phyloP scores from a whole-genome alignment of 2,888 invertebrate species.

The Stramonita haemastoma region DNA sequence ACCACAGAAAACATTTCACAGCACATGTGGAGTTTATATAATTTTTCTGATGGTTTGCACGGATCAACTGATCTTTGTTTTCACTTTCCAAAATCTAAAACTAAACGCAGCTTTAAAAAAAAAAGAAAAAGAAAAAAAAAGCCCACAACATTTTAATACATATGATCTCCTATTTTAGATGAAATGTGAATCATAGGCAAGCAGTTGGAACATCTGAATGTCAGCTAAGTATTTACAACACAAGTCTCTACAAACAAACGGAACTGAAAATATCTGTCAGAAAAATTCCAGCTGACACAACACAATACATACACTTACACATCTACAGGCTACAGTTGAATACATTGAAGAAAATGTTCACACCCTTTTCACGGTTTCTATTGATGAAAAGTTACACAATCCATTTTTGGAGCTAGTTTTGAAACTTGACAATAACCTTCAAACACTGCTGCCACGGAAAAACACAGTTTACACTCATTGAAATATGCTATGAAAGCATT shows the following conservation, averaged over 20 bases:
- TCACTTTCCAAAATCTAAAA: background rate
- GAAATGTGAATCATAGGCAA: background rate
- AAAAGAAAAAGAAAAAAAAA: background rate
- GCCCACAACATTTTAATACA: background rate
- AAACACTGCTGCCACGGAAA: background rate
- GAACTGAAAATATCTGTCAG: background rate
- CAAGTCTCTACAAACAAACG: background rate
- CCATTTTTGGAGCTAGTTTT: background rate
- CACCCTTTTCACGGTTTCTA: background rate
- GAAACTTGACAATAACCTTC: background rate
- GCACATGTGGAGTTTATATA: background rate
- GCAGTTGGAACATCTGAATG: background rate
- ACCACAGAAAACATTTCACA: slow-evolving; percentile 7
- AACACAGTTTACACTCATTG: background rate
- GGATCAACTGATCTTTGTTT: background rate
- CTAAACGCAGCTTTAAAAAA: background rate
- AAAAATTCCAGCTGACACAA: background rate
- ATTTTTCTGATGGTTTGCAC: background rate
- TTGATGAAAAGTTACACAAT: background rate
- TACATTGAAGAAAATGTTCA: background rate
- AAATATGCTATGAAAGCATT: background rate
- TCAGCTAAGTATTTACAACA: background rate
- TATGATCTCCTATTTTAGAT: background rate
- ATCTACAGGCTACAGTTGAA: background rate
- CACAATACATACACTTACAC: background rate